Base-by-base conservation (phyloP, 2,797 vertebrate genomes). In the Pipistrellus kuhlii region DNA sequence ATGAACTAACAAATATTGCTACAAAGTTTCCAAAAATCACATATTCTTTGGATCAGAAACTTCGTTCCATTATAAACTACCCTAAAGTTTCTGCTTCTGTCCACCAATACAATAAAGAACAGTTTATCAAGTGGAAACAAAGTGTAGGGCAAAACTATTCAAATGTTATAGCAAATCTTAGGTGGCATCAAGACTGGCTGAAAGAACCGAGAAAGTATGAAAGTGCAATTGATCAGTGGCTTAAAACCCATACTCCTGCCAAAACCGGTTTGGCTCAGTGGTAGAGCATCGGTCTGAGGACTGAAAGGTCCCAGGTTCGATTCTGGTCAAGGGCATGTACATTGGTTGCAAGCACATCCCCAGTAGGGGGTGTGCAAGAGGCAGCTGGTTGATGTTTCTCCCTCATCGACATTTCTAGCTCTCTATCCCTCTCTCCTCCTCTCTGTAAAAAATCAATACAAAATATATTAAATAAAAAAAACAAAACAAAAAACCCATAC, bases 151-250 rank as follows among this genome's bases (percentile, higher is more conserved):
- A 95, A 57, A 99, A 99, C 97, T 99, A 99, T 95, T 99, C 99
- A 73, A 97, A 98, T 64, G 96, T 98, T 82, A 99, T 99, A 92
- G 99, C 99, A 38, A 98, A 98, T 94, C 99, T 99, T 66, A 98
- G 99, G 88, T 99, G 99, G 99, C 98, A 99, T 97, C 88, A 98
- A 27, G 99, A 99, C 97, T 99, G 99, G 99, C 98, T 99, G 95
- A 98, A 98, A 96, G 97, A 99, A 91, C 97, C 91, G 0, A 90
- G 94, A 71, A 97, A 97, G 77, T 99, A 99, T 4, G 98, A 99
- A 96, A 97, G 89, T 95, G 98, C 98, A 38, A 98, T 99, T 96
- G 97, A 99, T 1, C 97, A 93, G 35, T 99, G 99, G 99, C 98
- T 99, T 77, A 71, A 97, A 97, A 83, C 57, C 5, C 88, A 59